Evolutionary conservation across 1,140 invertebrate genomes (phyloP).

Genomic region (Eriosoma lanigerum): DNA sequence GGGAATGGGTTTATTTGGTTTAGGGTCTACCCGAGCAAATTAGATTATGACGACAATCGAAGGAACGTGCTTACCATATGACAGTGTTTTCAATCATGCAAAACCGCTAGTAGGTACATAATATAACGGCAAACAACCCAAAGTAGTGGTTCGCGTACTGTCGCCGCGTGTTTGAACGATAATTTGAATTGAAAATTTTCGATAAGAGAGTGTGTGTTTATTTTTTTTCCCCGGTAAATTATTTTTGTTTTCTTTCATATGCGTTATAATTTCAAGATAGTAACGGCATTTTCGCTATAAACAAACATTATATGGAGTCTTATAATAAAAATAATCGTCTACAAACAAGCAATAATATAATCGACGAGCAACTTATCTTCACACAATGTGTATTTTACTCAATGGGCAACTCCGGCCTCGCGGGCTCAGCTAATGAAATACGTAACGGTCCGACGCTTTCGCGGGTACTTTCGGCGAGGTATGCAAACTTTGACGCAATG

Average conservation of each 20-base stretch:
- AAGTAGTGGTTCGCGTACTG: not conserved
- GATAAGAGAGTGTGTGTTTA: not conserved
- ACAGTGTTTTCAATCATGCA: not conserved
- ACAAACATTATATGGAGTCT: not conserved
- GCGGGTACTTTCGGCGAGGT: not conserved
- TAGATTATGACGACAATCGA: slow-evolving; percentile 11
- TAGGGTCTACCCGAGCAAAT: not conserved
- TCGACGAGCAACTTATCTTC: not conserved
- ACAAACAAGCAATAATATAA: not conserved
- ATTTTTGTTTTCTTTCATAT: no score
- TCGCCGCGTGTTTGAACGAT: not conserved
- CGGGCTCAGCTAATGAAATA: not conserved
- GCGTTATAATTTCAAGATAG: not conserved
- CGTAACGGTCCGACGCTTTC: slow-evolving; percentile 27
- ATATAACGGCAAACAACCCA: not conserved
- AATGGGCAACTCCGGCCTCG: not conserved
- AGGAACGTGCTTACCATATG: slow-evolving; percentile 31
- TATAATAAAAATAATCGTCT: not conserved
- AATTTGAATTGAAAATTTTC: not conserved
- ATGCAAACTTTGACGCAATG: not conserved
- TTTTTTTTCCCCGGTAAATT: not conserved
- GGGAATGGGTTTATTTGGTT: slow-evolving; percentile 8
- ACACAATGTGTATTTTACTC: slow-evolving; percentile 27
- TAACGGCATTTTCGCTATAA: not conserved
- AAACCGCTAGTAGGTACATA: not conserved